Conservation (phyloP, 2,888 invertebrate genomes). For the Stenolophus ochropezus region DNA sequence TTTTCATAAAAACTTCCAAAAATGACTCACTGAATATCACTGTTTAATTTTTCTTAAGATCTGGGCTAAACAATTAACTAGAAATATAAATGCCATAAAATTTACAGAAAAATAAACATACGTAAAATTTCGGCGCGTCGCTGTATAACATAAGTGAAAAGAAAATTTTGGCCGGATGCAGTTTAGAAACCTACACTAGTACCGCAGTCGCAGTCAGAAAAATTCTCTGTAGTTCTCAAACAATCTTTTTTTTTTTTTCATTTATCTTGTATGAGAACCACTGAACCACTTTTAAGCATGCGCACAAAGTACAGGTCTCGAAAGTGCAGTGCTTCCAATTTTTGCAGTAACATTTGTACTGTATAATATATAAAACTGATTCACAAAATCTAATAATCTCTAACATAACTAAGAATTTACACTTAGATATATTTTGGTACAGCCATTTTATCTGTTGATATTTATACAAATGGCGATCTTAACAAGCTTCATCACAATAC, state of each 20-base stretch:
- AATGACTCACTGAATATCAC: constrained; percentile 6
- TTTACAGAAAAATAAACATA: constrained; percentile 51
- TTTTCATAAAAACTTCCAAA: constrained; percentile 4
- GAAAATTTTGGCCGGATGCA: too few species aligned
- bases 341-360: constrained; percentile 51
- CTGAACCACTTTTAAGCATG: too few species aligned
- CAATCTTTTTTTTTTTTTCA: too few species aligned
- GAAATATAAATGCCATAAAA: constrained; percentile 48
- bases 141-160: constrained; percentile 16
- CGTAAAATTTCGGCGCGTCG: constrained; percentile 40
- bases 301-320: too few species aligned
- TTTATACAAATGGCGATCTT: constrained; percentile 48
- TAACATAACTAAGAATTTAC: constrained; percentile 50
- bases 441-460: constrained; percentile 48
- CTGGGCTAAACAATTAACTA: constrained; percentile 35
- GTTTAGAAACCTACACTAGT: too few species aligned
- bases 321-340: too few species aligned
- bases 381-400: constrained; percentile 33
- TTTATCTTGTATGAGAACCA: too few species aligned
- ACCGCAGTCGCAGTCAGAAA: too few species aligned
- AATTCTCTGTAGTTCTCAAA: too few species aligned
- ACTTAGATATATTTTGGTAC: constrained; percentile 56
- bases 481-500: constrained; percentile 50
- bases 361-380: constrained; percentile 41
- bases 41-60: constrained; percentile 25